These are phyloP conservation scores for Erethizon dorsatum DNA, from an alignment of 2,797 vertebrate species.

Conservation along the genomic window DNA sequence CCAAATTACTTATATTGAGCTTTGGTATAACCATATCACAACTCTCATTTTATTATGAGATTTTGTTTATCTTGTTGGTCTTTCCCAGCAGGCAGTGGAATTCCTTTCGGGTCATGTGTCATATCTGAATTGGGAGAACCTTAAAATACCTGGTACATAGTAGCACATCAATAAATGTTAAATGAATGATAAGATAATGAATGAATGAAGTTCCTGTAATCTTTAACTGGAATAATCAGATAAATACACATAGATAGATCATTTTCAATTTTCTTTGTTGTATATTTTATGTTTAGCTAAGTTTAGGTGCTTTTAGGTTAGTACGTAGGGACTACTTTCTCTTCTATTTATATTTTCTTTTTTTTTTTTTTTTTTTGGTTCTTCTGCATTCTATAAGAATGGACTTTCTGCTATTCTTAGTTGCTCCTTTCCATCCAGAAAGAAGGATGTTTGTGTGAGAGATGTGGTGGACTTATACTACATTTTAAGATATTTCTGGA, in stretches of 20 bases:
- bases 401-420: background rate
- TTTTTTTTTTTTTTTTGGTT: background rate
- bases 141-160: background rate
- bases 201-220: background rate
- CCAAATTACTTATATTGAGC: background rate
- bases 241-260: background rate
- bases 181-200: background rate
- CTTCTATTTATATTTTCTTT: background rate
- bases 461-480: background rate
- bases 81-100: background rate
- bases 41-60: background rate
- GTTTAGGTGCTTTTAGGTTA: background rate
- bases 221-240: background rate
- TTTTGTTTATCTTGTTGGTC: background rate
- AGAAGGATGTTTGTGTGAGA: background rate
- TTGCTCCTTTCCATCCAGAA: background rate
- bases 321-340: background rate
- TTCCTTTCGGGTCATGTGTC: background rate
- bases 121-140: background rate
- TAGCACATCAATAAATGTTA: background rate
- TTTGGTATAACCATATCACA: background rate
- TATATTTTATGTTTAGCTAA: background rate
- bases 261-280: background rate
- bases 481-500: constrained; percentile 25
- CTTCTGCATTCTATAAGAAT: background rate